Base-by-base conservation (phyloP, 2,797 vertebrate genomes). In the Odontamblyopus lacepedii region DNA sequence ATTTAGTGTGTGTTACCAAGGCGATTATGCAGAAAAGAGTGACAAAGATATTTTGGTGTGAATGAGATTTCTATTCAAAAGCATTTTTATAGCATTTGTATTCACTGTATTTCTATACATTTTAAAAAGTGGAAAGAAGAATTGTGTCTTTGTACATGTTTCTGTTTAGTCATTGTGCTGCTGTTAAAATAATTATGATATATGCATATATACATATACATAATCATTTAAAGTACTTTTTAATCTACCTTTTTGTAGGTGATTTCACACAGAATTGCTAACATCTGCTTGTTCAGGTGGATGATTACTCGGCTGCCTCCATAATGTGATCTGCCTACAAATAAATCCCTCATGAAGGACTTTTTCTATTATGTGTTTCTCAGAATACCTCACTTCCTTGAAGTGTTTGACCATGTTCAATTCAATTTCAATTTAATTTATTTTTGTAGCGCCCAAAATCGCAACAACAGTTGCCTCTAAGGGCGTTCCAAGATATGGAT, bases 311-410 rank as follows among this genome's bases (percentile, higher is more conserved):
- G 44, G 32, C 70, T 38, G 67, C 71, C 70, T 71, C 65, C 71
- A 56, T 66, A 80, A 65, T 79, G 61, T 70, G 27, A 35, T 32
- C 62, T 56, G 9, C 75, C 73, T 77, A 70, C 63, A 75, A 81
- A 87, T 83, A 71, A 83, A 70, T 76, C 75, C 79, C 50, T 68
- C 62, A 72, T 78, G 69, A 80, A 76, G 32, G 32, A 60, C 71
- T 78, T 56, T 44, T 56, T 44, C 38, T 65, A 48, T 48, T 48
- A 48, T n/a, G 12, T 65, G 23, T 48, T 65, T 6, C 48, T 48
- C 16, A 48, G 44, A 48, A 16, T 8, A 38, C 8, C 35, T 48
- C 44, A 48, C 44, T 13, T 48, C 44, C 41, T 12, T n/a, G n/a
- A 56, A 55, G 16, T 53, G 67, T 65, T 73, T 30, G 57, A 30